Evolutionary conservation across 2,888 invertebrate species (phyloP).

Genomic region (Diadegma fenestrale): DNA sequence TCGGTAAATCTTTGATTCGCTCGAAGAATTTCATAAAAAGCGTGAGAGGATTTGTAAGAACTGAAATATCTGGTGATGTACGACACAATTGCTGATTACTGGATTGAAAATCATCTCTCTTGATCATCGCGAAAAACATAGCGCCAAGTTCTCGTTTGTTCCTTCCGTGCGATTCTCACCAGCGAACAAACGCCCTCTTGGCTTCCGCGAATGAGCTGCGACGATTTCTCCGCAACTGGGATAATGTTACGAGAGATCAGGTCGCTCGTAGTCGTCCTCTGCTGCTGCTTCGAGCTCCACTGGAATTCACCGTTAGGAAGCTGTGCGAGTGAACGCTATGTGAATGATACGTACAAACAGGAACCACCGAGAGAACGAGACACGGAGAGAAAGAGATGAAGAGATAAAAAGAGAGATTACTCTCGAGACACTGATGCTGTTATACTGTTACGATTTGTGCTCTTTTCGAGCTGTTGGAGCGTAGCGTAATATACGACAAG

Average conservation of each 20-base stretch:
- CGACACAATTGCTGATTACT: background rate
- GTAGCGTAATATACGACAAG: conserved; percentile 56
- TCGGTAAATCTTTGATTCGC: background rate
- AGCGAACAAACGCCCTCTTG: conserved; percentile 48
- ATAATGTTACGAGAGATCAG: conserved; percentile 80
- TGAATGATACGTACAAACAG: conserved; percentile 63
- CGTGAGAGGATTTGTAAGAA: background rate
- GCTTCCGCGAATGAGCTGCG: conserved; percentile 65
- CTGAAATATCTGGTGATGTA: background rate
- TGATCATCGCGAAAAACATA: background rate
- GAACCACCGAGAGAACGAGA: conserved; percentile 20
- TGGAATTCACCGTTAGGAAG: conserved; percentile 78
- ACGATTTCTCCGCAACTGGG: conserved; percentile 81
- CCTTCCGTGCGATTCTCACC: background rate
- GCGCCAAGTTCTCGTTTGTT: background rate
- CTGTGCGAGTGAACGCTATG: conserved; percentile 50
- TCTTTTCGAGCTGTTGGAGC: conserved; percentile 49
- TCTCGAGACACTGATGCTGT: conserved; percentile 50
- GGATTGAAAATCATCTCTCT: background rate
- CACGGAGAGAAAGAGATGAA: conserved; percentile 6
- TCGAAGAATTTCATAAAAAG: background rate
- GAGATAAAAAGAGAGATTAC: conserved; percentile 28
- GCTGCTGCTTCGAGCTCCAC: conserved; percentile 68
- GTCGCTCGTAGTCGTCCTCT: conserved; percentile 69
- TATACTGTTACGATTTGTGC: conserved; percentile 54